Conservation (phyloP, 2,113 vertebrate species). For the Prochilodus magdalenae region DNA sequence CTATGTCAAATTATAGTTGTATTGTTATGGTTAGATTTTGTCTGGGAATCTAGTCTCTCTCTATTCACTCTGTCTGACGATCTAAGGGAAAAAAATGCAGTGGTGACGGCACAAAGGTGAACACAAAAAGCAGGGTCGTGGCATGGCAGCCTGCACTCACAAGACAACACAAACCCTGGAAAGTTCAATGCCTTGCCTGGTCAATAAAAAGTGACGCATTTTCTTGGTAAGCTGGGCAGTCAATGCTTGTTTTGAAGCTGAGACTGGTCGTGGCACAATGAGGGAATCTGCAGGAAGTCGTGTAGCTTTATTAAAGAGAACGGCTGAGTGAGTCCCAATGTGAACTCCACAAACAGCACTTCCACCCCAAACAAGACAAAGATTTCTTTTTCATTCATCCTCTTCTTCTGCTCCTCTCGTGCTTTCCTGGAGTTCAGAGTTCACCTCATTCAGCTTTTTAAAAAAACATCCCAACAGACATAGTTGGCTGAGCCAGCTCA, state of each 20-base stretch:
- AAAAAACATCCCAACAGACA: conserved; percentile 37
- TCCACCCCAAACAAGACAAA: conserved; percentile 66
- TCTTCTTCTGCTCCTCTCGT: conserved; percentile 54
- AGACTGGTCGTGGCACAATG: conserved; percentile 65
- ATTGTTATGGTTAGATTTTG: conserved; percentile 35
- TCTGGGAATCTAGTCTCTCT: conserved; percentile 35
- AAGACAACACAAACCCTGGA: conserved; percentile 58
- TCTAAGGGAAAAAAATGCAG: conserved; percentile 31
- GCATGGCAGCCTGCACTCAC: conserved; percentile 54
- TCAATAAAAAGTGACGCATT: conserved; percentile 67
- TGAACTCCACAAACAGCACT: conserved; percentile 68
- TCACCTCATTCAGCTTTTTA: conserved; percentile 62
- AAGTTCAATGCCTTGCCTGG: conserved; percentile 43
- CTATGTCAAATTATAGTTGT: conserved; percentile 59
- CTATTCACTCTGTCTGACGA: conserved; percentile 52
- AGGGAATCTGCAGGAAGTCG: conserved; percentile 69
- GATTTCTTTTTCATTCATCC: conserved; percentile 59
- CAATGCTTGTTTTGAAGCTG: conserved; percentile 63
- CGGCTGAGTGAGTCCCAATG: conserved; percentile 72
- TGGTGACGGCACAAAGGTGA: conserved; percentile 48
- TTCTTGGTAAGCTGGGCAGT: conserved; percentile 52
- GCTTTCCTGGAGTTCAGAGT: conserved; percentile 62
- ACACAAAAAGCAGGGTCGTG: conserved; percentile 56
- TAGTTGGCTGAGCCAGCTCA: conserved; percentile 42
- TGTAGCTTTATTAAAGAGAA: conserved; percentile 72